Evolutionary conservation across 2,797 vertebrate genomes (phyloP).

Genomic region (Echeneis naucrates): DNA sequence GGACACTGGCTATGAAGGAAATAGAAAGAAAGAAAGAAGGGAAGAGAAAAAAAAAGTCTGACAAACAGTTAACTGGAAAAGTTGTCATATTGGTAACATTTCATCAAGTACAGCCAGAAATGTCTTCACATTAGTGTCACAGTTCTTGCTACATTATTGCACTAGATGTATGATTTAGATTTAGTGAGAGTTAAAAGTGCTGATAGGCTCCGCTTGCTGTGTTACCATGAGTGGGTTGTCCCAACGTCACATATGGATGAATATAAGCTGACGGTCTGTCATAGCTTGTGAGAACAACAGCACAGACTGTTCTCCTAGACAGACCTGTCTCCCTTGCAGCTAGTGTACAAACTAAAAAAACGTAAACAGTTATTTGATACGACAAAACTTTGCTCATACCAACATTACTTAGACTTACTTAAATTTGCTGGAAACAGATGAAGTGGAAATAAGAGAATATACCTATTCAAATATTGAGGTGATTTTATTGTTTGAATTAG

Average conservation of each 20-base stretch:
- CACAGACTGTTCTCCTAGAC: constrained; percentile 53
- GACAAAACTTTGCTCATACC: constrained; percentile 56
- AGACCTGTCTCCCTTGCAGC: constrained; percentile 59
- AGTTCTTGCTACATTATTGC: background rate
- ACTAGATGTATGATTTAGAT: constrained; percentile 19
- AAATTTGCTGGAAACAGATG: constrained; percentile 20
- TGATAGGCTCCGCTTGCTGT: constrained; percentile 50
- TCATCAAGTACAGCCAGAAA: constrained; percentile 8
- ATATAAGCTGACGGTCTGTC: constrained; percentile 67
- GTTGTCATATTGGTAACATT: constrained; percentile 23
- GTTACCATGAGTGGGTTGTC: constrained; percentile 53
- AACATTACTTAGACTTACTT: too few species aligned
- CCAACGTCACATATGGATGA: constrained; percentile 25
- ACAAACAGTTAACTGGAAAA: background rate
- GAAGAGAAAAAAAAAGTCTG: background rate
- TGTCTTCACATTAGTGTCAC: constrained; percentile 1
- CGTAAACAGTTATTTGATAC: constrained; percentile 58
- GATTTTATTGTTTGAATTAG: background rate
- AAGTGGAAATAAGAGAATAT: constrained; percentile 17
- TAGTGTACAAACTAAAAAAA: constrained; percentile 36
- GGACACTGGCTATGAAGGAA: background rate
- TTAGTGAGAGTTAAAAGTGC: constrained; percentile 48
- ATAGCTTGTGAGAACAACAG: constrained; percentile 48
- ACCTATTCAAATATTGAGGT: constrained; percentile 12
- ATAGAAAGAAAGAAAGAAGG: constrained; percentile 1